Conservation (phyloP, 2,888 invertebrate species). For the Epirrhoe alternata region DNA sequence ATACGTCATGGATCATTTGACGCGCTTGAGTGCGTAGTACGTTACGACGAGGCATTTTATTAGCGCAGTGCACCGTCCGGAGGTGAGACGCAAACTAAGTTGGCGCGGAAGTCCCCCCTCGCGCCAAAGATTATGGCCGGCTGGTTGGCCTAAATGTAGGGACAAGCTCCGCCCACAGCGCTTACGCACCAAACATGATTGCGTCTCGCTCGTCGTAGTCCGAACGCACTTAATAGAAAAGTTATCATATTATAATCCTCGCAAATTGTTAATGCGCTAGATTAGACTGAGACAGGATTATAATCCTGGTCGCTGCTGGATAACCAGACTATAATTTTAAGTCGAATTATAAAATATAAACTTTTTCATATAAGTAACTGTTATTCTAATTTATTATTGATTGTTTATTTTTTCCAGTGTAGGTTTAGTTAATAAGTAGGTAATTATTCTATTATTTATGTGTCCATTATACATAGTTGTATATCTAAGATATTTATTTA, state of each 20-base stretch:
- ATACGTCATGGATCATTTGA: slow-evolving; percentile 31
- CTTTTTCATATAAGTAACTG: too few relatives aligned
- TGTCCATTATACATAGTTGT: too few relatives aligned
- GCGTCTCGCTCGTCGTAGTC: slow-evolving; percentile 10
- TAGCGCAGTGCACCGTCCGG: slow-evolving; percentile 1
- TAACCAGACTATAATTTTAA: too few relatives aligned
- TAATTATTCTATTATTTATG: too few relatives aligned
- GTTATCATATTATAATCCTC: background rate
- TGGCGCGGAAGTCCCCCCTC: slow-evolving; percentile 10
- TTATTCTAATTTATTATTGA: too few relatives aligned
- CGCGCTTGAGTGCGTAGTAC: slow-evolving; percentile 25
- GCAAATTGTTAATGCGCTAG: too few relatives aligned
- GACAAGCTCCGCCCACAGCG: slow-evolving; percentile 76
- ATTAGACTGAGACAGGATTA: too few relatives aligned
- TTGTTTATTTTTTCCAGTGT: too few relatives aligned
- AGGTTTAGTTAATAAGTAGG: too few relatives aligned
- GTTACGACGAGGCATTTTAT: slow-evolving; percentile 19
- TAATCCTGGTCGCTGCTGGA: too few relatives aligned
- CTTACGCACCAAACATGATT: slow-evolving; percentile 44
- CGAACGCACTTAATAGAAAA: background rate
- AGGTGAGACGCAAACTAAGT: slow-evolving; percentile 28
- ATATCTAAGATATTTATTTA: too few relatives aligned
- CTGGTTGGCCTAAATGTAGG: slow-evolving; percentile 55
- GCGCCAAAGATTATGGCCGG: slow-evolving; percentile 26
- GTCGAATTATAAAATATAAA: too few relatives aligned